Conservation (phyloP, 1,140 invertebrate genomes). For the Probaryconus sp. region DNA sequence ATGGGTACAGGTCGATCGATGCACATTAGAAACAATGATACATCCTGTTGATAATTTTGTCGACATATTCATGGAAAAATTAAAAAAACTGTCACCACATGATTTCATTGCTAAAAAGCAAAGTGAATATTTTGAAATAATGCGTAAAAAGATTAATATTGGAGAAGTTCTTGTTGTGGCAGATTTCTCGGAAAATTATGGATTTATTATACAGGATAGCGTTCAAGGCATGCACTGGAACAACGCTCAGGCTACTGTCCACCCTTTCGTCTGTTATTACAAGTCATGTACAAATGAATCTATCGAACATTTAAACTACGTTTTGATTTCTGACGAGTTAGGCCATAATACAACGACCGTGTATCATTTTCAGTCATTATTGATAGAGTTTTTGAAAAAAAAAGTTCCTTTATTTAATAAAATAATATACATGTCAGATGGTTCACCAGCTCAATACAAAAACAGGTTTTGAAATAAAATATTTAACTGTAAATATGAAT, state of each 20-base stretch:
- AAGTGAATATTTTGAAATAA: conserved; percentile 43
- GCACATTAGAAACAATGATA: conserved; percentile 44
- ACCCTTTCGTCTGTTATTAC: conserved; percentile 61
- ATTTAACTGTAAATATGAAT: too few species aligned
- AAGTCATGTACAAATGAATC: conserved; percentile 12
- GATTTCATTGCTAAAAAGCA: conserved; percentile 46
- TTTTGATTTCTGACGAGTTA: conserved; percentile 40
- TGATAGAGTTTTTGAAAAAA: conserved; percentile 28
- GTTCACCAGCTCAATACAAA: too few species aligned
- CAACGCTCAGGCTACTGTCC: conserved; percentile 62
- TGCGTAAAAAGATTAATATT: conserved; percentile 35
- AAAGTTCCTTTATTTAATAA: conserved; percentile 4
- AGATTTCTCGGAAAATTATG: conserved; percentile 53
- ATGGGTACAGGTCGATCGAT: conserved; percentile 59
- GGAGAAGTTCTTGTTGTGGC: conserved; percentile 47
- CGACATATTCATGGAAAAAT: conserved; percentile 7
- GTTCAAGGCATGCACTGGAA: conserved; percentile 55
- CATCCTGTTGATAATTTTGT: not conserved
- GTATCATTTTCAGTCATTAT: conserved; percentile 33
- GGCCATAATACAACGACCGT: conserved; percentile 41
- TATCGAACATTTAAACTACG: conserved; percentile 22
- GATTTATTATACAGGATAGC: conserved; percentile 32
- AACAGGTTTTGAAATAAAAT: too few species aligned
- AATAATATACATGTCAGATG: conserved; percentile 47
- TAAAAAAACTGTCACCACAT: conserved; percentile 17